Base-by-base conservation (phyloP, 2,797 vertebrate species). In the Thamnophis elegans region DNA sequence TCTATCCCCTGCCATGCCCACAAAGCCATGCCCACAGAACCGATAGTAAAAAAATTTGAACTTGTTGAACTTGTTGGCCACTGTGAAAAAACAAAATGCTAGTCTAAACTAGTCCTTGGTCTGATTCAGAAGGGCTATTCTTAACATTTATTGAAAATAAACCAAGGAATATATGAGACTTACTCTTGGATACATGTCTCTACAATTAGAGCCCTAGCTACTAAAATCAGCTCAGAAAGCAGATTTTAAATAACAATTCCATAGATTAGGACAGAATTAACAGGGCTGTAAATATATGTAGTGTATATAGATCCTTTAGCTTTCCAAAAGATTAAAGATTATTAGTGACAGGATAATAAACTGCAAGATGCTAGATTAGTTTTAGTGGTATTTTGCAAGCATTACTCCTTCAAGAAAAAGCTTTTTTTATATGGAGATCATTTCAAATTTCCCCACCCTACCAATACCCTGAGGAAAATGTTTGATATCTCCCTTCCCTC, bases 391-490 rank as follows among this genome's bases (percentile, higher is more conserved):
- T 95, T 92, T 94, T 93, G 92, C 22, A 78, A 93, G 55, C n/a
- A 91, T 56, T 93, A 93, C 32, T 94, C 28, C 91, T 92, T 89
- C 78, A 94, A 62, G 82, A 91, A 94, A 89, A 56, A 73, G 26
- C 86, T 89, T 93, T 85, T 96, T 95, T 94, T 91, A 94, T 90
- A 95, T 95, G 94, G 91, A 92, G 51, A 55, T 94, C 91, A 93
- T 65, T 92, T 82, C 92, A 94, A n/a, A n/a, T 94, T 53, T 18
- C 25, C 20, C 20, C 36, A 36, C 73, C 20, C 10, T 0, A 92
- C 91, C 87, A 88, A 51, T 26, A 91, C 51, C 62, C 87, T 2
- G 5, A 86, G 87, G 94, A 92, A 88, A 85, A 85, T 56, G 26
- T 28, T 85, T 87, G 22, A 87, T 68, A 93, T 53, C 25, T 53